These are phyloP conservation scores for Plusia festucae DNA, from an alignment of 2,888 invertebrate genomes.

Conservation along the genomic window DNA sequence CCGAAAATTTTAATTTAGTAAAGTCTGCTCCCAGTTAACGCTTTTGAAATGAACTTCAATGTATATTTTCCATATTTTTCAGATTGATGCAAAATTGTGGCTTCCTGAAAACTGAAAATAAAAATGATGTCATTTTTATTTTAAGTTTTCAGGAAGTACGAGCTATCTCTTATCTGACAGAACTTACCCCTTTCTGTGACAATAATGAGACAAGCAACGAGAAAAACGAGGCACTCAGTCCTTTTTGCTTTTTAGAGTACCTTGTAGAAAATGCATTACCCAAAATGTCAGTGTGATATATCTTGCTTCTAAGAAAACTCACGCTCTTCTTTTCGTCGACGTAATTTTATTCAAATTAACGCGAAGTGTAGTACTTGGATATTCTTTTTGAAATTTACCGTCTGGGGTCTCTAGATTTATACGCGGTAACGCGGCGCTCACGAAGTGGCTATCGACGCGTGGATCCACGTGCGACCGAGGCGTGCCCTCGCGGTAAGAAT, in stretches of 20 bases:
- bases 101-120: too few relatives aligned
- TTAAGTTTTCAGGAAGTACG: conserved; percentile 61
- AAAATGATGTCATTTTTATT: conserved; percentile 64
- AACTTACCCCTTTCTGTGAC: conserved; percentile 69
- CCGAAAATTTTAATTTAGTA: conserved; percentile 76
- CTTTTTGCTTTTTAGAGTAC: conserved; percentile 66
- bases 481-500: conserved; percentile 79
- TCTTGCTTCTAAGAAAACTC: conserved; percentile 52
- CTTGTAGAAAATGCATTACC: conserved; percentile 69
- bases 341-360: conserved; percentile 61
- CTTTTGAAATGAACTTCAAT: conserved; percentile 64
- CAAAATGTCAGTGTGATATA: conserved; percentile 66
- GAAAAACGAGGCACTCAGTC: conserved; percentile 63
- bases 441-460: conserved; percentile 84
- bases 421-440: conserved; percentile 71
- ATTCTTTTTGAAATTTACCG: conserved; percentile 56
- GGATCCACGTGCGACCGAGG: conserved; percentile 83
- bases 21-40: conserved; percentile 67
- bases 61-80: conserved; percentile 59
- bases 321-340: conserved; percentile 16
- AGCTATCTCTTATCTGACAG: conserved; percentile 59
- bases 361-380: conserved; percentile 45
- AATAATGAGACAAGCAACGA: conserved; percentile 74
- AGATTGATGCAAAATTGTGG: conserved; percentile 11
- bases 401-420: conserved; percentile 55